These are phyloP conservation scores for Drosophila bifasciata DNA, from an alignment of 1,140 invertebrate genomes.

Conservation along the genomic window DNA sequence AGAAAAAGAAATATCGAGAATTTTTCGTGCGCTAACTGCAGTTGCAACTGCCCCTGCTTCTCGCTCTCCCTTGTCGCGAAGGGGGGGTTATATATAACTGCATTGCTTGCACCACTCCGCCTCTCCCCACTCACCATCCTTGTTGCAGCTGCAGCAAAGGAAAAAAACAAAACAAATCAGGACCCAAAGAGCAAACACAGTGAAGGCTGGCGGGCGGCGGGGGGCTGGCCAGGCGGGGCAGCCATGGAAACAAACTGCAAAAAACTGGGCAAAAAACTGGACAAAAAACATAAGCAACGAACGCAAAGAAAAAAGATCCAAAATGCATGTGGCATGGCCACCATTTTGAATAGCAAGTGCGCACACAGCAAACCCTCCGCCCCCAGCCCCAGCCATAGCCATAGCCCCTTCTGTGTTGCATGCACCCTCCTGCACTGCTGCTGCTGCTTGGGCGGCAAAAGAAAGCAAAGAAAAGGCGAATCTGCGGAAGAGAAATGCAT, in stretches of 20 bases:
- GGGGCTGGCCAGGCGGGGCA: constrained; percentile 34
- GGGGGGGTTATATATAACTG: constrained; percentile 18
- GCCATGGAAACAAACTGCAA: constrained; percentile 70
- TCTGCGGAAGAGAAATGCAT: constrained; percentile 63
- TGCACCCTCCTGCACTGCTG: neutral
- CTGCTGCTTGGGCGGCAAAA: constrained; percentile 24
- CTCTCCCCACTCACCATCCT: neutral
- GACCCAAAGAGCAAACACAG: constrained; percentile 55
- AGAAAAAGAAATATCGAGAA: constrained; percentile 1
- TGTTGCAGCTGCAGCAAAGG: constrained; percentile 50
- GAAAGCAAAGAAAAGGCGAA: constrained; percentile 39
- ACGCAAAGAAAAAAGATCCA: constrained; percentile 49
- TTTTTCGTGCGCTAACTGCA: constrained; percentile 37
- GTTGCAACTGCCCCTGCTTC: constrained; percentile 25
- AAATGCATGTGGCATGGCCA: constrained; percentile 79
- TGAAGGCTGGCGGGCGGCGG: neutral
- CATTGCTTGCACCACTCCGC: constrained; percentile 18
- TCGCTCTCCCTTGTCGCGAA: neutral
- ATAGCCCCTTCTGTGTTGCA: neutral
- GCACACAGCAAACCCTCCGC: constrained; percentile 26
- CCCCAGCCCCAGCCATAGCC: neutral
- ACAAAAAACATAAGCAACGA: constrained; percentile 67
- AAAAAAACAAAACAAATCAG: constrained; percentile 61
- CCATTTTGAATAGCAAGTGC: constrained; percentile 82
- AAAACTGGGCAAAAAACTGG: constrained; percentile 43